A percentile compares a stretch with the other conserved stretches of the same genome.
These are phyloP conservation scores for Notamacropus eugenii DNA, from an alignment of 2,797 vertebrate species.

Conservation along the genomic window DNA sequence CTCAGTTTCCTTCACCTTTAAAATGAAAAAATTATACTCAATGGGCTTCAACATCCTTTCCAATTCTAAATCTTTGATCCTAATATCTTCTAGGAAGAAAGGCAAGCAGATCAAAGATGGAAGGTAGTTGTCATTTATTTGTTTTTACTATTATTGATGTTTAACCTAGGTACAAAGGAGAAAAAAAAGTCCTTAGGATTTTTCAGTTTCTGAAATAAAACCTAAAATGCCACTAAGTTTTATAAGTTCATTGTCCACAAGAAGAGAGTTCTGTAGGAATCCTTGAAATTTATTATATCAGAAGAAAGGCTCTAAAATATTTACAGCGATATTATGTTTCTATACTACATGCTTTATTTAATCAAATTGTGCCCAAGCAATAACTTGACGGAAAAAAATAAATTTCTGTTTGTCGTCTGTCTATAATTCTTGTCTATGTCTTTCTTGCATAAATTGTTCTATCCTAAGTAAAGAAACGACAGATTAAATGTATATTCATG, in stretches of 20 bases:
- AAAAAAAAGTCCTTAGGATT: conserved; percentile 15
- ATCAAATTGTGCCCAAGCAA: conserved; percentile 53
- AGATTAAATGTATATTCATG: neutral
- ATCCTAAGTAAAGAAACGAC: neutral
- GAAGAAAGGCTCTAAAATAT: conserved; percentile 33
- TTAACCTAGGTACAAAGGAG: neutral
- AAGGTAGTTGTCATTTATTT: no score
- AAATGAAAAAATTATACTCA: neutral
- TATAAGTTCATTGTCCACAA: neutral
- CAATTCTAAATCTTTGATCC: neutral
- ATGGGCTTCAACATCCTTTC: neutral
- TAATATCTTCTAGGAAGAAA: neutral
- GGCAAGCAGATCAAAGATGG: neutral
- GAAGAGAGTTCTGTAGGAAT: conserved; percentile 49
- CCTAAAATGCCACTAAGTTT: neutral
- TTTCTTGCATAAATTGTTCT: conserved; percentile 43
- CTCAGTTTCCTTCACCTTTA: neutral
- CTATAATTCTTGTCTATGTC: conserved; percentile 32
- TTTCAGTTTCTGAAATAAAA: neutral
- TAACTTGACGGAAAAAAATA: conserved; percentile 58
- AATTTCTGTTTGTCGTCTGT: conserved; percentile 41
- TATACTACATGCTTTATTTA: neutral
- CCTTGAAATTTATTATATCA: neutral
- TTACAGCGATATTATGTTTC: neutral
- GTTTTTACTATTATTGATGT: neutral